phyloP scores from a whole-genome alignment of 2,797 vertebrate genomes.

The Nyctibius grandis region DNA sequence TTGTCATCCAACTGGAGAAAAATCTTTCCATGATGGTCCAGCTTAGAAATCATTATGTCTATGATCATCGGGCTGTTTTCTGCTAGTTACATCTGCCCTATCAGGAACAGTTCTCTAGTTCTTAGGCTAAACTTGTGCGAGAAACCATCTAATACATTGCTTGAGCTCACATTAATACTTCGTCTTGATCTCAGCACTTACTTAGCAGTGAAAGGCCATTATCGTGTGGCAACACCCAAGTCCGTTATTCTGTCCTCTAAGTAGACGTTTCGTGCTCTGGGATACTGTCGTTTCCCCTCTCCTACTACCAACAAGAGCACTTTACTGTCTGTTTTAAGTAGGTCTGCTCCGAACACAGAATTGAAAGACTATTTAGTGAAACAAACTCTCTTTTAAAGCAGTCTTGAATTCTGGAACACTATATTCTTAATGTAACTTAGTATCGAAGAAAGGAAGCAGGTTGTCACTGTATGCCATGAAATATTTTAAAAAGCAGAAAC shows the following conservation, averaged over 20 bases:
- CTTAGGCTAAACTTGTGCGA: not conserved
- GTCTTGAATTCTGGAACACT: not conserved
- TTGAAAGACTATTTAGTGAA: not conserved
- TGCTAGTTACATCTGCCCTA: not conserved
- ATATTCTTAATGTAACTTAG: not conserved
- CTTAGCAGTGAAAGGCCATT: not conserved
- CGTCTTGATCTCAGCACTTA: not conserved
- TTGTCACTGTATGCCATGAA: not conserved
- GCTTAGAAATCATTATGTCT: not conserved
- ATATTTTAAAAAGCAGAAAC: not conserved
- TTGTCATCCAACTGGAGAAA: not conserved
- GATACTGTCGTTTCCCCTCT: not conserved
- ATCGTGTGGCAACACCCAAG: not conserved
- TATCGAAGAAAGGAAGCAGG: not conserved
- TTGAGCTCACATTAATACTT: not conserved
- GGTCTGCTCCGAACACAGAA: not conserved
- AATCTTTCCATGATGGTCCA: not conserved
- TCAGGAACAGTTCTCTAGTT: not conserved
- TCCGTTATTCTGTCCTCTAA: not conserved
- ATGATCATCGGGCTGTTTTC: not conserved
- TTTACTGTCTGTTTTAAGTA: not conserved
- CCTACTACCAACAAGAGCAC: not conserved
- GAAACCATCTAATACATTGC: not conserved
- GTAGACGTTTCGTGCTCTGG: rapidly evolving
- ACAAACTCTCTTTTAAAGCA: not conserved